These are phyloP conservation scores for Oscheius sp. DNA, from an alignment of 2,888 invertebrate genomes.

Conservation along the genomic window DNA sequence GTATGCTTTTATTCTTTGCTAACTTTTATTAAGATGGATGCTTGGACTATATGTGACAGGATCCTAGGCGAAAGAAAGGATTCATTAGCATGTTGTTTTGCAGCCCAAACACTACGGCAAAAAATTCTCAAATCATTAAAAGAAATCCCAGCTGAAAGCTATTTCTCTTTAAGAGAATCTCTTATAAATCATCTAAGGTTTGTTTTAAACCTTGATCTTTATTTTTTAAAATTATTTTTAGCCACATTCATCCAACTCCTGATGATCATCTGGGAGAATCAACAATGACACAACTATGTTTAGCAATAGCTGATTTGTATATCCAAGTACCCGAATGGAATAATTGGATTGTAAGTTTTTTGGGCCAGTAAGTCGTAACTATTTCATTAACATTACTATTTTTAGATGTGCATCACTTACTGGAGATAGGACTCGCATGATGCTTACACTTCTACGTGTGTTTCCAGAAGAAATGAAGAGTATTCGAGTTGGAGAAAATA, in stretches of 20 bases:
- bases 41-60: slow-evolving; percentile 96
- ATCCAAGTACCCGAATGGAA: slow-evolving; percentile 93
- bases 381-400: background rate
- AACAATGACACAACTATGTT: slow-evolving; percentile 86
- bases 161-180: slow-evolving; percentile 86
- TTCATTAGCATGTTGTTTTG: slow-evolving; percentile 79
- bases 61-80: slow-evolving; percentile 83
- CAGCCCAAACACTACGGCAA: slow-evolving; percentile 91
- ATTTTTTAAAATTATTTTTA: slow-evolving; percentile 63
- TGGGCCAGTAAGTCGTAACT: slow-evolving; percentile 73
- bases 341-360: slow-evolving; percentile 84
- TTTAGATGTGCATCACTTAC: slow-evolving; percentile 54
- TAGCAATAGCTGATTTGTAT: slow-evolving; percentile 91
- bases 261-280: slow-evolving; percentile 72
- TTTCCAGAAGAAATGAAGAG: slow-evolving; percentile 83
- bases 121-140: slow-evolving; percentile 50
- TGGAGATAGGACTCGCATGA: slow-evolving; percentile 78
- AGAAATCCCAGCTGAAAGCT: slow-evolving; percentile 52
- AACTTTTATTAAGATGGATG: slow-evolving; percentile 80
- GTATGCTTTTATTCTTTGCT: background rate
- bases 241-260: slow-evolving; percentile 70
- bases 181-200: slow-evolving; percentile 82
- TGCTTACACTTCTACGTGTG: slow-evolving; percentile 89
- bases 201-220: background rate
- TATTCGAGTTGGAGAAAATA: slow-evolving; percentile 83